Conservation (phyloP, 2,113 vertebrate species). For the Ictalurus furcatus region DNA sequence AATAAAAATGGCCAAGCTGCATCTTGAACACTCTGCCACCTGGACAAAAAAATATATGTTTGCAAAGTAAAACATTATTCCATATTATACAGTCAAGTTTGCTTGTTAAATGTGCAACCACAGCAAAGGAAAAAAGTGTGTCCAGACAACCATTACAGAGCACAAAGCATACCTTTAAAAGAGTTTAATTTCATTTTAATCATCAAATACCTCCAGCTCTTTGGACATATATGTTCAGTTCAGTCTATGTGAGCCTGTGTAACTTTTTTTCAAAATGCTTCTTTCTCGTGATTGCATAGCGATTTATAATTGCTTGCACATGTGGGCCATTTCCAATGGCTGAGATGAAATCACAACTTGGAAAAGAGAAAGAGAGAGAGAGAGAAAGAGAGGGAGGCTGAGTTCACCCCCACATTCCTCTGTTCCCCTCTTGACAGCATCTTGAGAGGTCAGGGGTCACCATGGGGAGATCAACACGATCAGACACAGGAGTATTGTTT, state of each 20-base stretch:
- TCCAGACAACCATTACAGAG: not conserved
- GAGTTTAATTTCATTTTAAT: not conserved
- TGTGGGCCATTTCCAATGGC: conserved; percentile 52
- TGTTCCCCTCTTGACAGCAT: conserved; percentile 51
- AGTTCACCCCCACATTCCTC: conserved; percentile 42
- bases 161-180: not conserved
- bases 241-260: conserved; percentile 21
- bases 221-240: not conserved
- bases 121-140: not conserved
- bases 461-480: conserved; percentile 53
- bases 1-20: not conserved
- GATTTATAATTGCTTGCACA: conserved; percentile 58
- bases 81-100: not conserved
- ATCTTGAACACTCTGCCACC: not conserved
- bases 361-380: conserved; percentile 35
- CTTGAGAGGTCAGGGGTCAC: conserved; percentile 57
- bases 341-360: conserved; percentile 54
- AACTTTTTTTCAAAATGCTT: conserved; percentile 11
- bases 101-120: not conserved
- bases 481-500: conserved; percentile 61
- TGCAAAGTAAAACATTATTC: not conserved
- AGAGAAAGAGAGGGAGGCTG: conserved; percentile 20
- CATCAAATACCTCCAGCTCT: not conserved
- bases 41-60: conserved; percentile 2
- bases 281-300: conserved; percentile 51